Conservation (phyloP, 35 echinoderm and acorn worm species). For the Chiridota heheva region DNA sequence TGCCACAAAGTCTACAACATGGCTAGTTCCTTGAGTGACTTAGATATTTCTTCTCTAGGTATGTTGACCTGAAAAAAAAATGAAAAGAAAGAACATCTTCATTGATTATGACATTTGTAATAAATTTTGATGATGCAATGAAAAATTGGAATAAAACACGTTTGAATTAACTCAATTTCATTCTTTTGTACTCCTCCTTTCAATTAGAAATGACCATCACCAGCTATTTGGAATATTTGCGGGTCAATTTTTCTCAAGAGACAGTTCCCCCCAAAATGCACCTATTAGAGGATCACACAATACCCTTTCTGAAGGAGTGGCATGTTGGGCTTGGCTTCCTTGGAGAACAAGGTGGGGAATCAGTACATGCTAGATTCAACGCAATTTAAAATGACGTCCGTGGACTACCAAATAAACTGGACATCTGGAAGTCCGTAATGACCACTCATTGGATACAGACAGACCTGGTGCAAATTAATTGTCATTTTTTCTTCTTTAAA, state of each 20-base stretch:
- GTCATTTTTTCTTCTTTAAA: too few relatives aligned
- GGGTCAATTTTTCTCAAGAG: constrained; percentile 27
- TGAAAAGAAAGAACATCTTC: neutral
- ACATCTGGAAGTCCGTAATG: too few relatives aligned
- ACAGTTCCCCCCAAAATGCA: constrained; percentile 59
- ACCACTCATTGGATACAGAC: too few relatives aligned
- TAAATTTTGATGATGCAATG: too few relatives aligned
- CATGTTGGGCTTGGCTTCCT: constrained; percentile 22
- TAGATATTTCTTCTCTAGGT: constrained; percentile 30
- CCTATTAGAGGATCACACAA: constrained; percentile 60
- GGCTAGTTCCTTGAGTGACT: neutral
- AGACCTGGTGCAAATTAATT: too few relatives aligned
- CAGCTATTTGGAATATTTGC: constrained; percentile 20
- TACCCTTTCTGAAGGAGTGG: constrained; percentile 26
- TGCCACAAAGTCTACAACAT: constrained; percentile 7
- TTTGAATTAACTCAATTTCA: too few relatives aligned
- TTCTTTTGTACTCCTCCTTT: constrained; percentile 4
- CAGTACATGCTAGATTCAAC: too few relatives aligned
- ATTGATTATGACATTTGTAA: too few relatives aligned
- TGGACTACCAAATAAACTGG: too few relatives aligned
- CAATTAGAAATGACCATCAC: constrained; percentile 47
- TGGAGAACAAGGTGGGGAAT: too few relatives aligned
- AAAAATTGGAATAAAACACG: too few relatives aligned
- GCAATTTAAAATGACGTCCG: too few relatives aligned
- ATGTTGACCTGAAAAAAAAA: neutral